phyloP scores from a whole-genome alignment of 2,888 invertebrate genomes.

The Drosophila mimetica region DNA sequence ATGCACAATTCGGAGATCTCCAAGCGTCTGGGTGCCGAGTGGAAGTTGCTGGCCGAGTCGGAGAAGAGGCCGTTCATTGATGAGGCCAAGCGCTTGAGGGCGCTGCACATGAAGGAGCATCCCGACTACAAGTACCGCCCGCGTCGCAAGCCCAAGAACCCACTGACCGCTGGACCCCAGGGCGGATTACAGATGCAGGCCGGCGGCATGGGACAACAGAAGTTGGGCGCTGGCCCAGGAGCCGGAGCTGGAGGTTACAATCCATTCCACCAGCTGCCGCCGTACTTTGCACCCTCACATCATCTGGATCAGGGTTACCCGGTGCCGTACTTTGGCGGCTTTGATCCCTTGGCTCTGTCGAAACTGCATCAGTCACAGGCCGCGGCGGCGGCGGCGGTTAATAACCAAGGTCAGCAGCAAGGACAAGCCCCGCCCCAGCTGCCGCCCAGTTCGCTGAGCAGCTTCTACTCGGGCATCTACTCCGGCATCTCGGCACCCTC shows the following conservation, averaged over 20 bases:
- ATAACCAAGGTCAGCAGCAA: slow-evolving; percentile 80
- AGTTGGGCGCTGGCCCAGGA: slow-evolving; percentile 66
- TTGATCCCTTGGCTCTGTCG: slow-evolving; percentile 83
- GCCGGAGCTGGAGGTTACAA: slow-evolving; percentile 86
- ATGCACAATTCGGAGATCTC: slow-evolving; percentile 96
- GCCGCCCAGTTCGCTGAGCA: slow-evolving; percentile 83
- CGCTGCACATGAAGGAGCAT: slow-evolving; percentile 95
- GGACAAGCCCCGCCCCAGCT: slow-evolving; percentile 81
- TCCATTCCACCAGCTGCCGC: slow-evolving; percentile 88
- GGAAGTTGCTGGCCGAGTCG: slow-evolving; percentile 94
- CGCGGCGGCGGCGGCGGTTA: slow-evolving; percentile 82
- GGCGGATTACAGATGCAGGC: slow-evolving; percentile 80
- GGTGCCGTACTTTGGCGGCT: slow-evolving; percentile 84
- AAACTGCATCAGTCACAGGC: slow-evolving; percentile 84
- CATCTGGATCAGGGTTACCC: slow-evolving; percentile 87
- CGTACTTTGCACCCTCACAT: slow-evolving; percentile 91
- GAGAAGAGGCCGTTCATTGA: slow-evolving; percentile 98
- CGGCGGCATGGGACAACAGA: slow-evolving; percentile 78
- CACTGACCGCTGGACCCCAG: slow-evolving; percentile 85
- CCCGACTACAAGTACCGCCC: slow-evolving; percentile 96
- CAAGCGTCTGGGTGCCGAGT: slow-evolving; percentile 95
- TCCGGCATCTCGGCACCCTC: slow-evolving; percentile 84
- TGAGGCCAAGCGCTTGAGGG: slow-evolving; percentile 95
- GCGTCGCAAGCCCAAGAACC: slow-evolving; percentile 92
- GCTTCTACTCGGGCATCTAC: slow-evolving; percentile 84